Conservation (phyloP, 2,113 vertebrate species). For the Proteles cristata region DNA sequence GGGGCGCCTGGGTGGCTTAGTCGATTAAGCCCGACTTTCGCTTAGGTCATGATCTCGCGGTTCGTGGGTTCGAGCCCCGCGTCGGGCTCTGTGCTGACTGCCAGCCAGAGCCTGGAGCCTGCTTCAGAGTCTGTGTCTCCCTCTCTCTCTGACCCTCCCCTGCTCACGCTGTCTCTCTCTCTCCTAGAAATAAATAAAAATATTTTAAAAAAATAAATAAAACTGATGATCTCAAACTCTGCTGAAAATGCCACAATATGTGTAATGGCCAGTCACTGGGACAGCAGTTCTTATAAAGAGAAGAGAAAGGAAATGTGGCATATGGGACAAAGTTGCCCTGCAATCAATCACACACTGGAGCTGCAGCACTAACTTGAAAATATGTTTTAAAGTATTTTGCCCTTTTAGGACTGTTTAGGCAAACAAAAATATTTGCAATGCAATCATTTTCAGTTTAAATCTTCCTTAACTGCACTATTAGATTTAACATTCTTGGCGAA, state of each 20-base stretch:
- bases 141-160: too few relatives aligned
- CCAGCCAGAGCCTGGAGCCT: too few relatives aligned
- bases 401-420: constrained; percentile 80
- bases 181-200: not conserved
- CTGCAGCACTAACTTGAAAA: constrained; percentile 62
- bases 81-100: too few relatives aligned
- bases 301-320: not conserved
- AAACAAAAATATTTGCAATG: constrained; percentile 76
- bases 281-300: not conserved
- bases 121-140: too few relatives aligned
- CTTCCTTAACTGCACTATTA: constrained; percentile 75
- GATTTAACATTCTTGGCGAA: constrained; percentile 84
- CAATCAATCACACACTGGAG: constrained; percentile 60
- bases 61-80: too few relatives aligned
- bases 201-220: not conserved
- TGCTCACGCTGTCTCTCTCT: too few relatives aligned
- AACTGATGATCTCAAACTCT: not conserved
- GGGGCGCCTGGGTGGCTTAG: too few relatives aligned
- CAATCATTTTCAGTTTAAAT: constrained; percentile 81
- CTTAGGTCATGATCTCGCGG: too few relatives aligned
- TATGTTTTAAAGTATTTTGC: constrained; percentile 76
- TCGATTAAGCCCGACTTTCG: too few relatives aligned
- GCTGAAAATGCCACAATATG: not conserved
- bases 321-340: not conserved
- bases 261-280: not conserved